These are phyloP conservation scores for Physeter macrocephalus DNA, from an alignment of 2,113 vertebrate genomes.

Conservation along the genomic window DNA sequence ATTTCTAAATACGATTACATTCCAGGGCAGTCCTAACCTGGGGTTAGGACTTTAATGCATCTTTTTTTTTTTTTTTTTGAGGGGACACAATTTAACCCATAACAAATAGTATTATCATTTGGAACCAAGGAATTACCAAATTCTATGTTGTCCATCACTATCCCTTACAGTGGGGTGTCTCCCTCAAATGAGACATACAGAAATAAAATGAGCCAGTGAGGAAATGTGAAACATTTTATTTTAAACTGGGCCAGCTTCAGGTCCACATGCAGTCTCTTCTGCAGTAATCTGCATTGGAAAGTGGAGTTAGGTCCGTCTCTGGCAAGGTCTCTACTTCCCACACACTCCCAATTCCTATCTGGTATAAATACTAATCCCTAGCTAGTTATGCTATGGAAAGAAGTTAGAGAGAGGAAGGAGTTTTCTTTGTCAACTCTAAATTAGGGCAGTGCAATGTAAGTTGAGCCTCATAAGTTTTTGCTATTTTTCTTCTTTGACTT, in stretches of 20 bases:
- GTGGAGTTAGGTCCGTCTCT: background rate
- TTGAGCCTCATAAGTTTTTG: background rate
- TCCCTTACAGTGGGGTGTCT: background rate
- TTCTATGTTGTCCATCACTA: background rate
- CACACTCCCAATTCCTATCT: background rate
- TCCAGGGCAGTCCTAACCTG: background rate
- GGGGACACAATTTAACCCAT: background rate
- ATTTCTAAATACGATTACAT: background rate
- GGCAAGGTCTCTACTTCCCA: fast-evolving
- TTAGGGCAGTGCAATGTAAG: background rate
- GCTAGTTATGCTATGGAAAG: background rate
- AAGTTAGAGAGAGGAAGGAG: background rate
- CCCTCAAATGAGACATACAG: background rate
- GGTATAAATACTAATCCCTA: background rate
- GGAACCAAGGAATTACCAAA: background rate
- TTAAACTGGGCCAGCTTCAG: background rate
- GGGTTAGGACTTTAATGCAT: background rate
- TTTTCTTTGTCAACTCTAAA: background rate
- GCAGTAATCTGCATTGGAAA: background rate
- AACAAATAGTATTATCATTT: background rate
- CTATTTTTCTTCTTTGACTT: background rate
- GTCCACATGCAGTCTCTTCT: background rate
- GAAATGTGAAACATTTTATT: background rate
- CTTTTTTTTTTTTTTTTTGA: background rate
- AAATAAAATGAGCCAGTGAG: background rate